Evolutionary conservation across 2,888 invertebrate genomes (phyloP), one percentile per base, ranked within the genome.

Genomic region (Leucoptera coffeella): DNA sequence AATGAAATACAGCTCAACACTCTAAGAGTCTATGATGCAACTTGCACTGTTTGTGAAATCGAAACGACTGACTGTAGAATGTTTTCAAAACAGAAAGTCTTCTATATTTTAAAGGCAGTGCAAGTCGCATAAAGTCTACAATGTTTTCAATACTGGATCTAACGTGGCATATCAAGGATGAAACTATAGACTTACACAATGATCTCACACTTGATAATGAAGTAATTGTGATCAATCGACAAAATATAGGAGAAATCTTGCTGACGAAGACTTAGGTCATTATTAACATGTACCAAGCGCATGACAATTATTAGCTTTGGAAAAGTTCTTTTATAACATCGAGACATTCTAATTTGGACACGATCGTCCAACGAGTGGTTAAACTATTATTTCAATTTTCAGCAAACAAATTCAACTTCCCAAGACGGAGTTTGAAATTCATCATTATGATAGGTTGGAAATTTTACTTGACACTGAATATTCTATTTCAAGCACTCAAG

Each of bases 321-420:
- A n/a, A n/a, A n/a, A n/a, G n/a, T n/a, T n/a, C n/a, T n/a, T n/a
- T n/a, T n/a, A 56, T 56, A 45, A 57, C 47, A 52, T 40, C 29
- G 15, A 42, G 42, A 51, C 45, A 38, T 45, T 56, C 48, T 5
- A n/a, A 14, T 38, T 35, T 59, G 67, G 65, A 67, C 69, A 51
- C 65, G 67, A 65, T 61, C 67, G 67, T 52, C 67, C 67, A 69
- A 69, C 67, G 67, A 67, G 42, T 51, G 45, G n/a, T n/a, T n/a
- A n/a, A n/a, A n/a, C n/a, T n/a, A n/a, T n/a, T n/a, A n/a, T n/a
- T n/a, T n/a, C n/a, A n/a, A n/a, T n/a, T n/a, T n/a, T n/a, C n/a
- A n/a, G n/a, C n/a, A n/a, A n/a, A n/a, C n/a, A n/a, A n/a, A n/a
- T n/a, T n/a, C n/a, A n/a, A n/a, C n/a, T n/a, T n/a, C n/a, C n/a